phyloP scores from a whole-genome alignment of 2,113 vertebrate genomes.

The Pleuronectes platessa region DNA sequence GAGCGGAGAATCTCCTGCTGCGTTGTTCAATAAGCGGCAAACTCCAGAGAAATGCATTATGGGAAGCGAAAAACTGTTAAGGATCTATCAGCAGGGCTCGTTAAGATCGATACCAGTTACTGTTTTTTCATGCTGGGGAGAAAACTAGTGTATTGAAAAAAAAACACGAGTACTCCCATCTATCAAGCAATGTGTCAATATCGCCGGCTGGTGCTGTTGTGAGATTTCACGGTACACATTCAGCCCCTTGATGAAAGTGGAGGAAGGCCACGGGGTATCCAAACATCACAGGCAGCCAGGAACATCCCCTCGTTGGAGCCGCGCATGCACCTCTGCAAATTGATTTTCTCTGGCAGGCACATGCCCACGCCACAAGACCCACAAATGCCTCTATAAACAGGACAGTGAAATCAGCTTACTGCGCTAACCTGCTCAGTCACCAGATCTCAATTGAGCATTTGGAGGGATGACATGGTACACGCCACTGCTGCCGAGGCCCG shows the following conservation, averaged over 20 bases:
- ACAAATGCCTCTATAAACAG: constrained; percentile 37
- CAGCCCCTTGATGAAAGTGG: constrained; percentile 57
- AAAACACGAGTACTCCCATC: constrained; percentile 17
- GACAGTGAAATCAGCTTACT: constrained; percentile 49
- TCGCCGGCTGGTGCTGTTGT: constrained; percentile 32
- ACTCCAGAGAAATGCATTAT: not conserved
- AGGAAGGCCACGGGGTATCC: constrained; percentile 50
- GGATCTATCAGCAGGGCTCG: constrained; percentile 11
- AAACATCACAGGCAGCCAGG: constrained; percentile 55
- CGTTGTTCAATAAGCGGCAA: not conserved
- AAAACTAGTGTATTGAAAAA: constrained; percentile 6
- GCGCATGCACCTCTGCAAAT: constrained; percentile 44
- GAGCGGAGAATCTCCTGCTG: no score
- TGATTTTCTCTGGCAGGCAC: constrained; percentile 58
- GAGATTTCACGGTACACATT: constrained; percentile 55
- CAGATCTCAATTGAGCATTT: constrained; percentile 43
- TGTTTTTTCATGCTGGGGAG: not conserved
- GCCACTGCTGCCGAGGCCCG: constrained; percentile 16
- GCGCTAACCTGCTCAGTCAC: constrained; percentile 54
- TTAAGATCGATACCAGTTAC: constrained; percentile 26
- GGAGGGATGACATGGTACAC: constrained; percentile 35
- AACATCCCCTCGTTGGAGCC: constrained; percentile 53
- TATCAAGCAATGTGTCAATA: constrained; percentile 48
- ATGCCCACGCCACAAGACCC: constrained; percentile 35
- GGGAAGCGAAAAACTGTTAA: constrained; percentile 16